Evolutionary conservation across 2,888 invertebrate species (phyloP).

Genomic region (Synergus umbraculus): DNA sequence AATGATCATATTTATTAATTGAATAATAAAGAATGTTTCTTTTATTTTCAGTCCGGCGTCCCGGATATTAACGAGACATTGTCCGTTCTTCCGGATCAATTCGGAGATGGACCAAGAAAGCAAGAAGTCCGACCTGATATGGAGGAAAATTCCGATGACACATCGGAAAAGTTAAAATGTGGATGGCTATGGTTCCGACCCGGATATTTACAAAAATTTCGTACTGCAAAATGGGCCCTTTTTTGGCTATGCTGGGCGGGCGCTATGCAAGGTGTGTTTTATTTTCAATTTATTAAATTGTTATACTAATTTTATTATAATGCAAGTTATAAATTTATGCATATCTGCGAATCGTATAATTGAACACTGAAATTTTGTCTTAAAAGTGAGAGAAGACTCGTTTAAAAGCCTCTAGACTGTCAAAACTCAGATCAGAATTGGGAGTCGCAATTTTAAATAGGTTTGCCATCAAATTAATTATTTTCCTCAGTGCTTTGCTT

Average conservation of each 20-base stretch:
- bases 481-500: constrained; percentile 20
- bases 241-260: constrained; percentile 91
- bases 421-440: neutral
- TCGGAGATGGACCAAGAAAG: constrained; percentile 62
- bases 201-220: constrained; percentile 83
- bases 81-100: constrained; percentile 66
- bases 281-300: neutral
- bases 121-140: constrained; percentile 58
- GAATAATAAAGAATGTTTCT: neutral
- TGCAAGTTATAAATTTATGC: neutral
- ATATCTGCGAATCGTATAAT: neutral
- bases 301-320: neutral
- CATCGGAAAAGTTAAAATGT: constrained; percentile 74
- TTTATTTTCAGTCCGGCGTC: constrained; percentile 62
- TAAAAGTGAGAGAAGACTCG: neutral
- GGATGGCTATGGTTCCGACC: constrained; percentile 85
- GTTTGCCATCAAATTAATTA: constrained; percentile 26
- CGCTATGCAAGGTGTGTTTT: constrained; percentile 84
- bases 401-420: neutral
- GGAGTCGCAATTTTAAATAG: constrained; percentile 10
- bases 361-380: constrained; percentile 3
- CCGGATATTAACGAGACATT: constrained; percentile 66
- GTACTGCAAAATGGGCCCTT: constrained; percentile 87
- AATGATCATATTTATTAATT: too few relatives aligned
- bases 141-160: neutral